Evolutionary conservation across 2,113 vertebrate species (phyloP).

Genomic region (Hystrix cristata): DNA sequence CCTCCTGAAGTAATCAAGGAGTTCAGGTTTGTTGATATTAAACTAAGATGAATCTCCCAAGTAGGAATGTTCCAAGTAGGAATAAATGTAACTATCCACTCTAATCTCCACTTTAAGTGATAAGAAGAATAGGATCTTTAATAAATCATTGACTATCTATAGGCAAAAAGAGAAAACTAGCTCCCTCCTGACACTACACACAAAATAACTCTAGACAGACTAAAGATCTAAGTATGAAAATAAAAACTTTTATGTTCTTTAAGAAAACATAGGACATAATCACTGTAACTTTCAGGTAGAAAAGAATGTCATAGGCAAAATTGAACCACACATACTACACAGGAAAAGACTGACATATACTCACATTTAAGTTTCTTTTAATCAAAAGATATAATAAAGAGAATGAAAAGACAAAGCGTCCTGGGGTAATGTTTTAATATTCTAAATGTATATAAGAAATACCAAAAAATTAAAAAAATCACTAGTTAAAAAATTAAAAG

Average conservation of each 20-base stretch:
- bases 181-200: background rate
- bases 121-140: background rate
- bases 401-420: background rate
- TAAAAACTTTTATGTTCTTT: background rate
- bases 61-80: background rate
- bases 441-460: background rate
- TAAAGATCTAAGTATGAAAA: background rate
- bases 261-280: background rate
- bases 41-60: constrained; percentile 5
- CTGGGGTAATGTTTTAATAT: background rate
- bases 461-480: constrained; percentile 14
- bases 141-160: background rate
- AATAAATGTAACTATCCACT: background rate
- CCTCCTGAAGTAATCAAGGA: background rate
- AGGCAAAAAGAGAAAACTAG: background rate
- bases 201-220: background rate
- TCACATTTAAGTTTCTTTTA: constrained; percentile 19
- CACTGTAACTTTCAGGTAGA: background rate
- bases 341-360: background rate
- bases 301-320: constrained; percentile 14
- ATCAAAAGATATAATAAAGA: background rate
- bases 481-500: background rate
- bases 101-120: background rate
- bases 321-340: background rate
- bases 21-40: background rate